Evolutionary conservation across 2,888 invertebrate species (phyloP).

Genomic region (Xestobium rufovillosum): DNA sequence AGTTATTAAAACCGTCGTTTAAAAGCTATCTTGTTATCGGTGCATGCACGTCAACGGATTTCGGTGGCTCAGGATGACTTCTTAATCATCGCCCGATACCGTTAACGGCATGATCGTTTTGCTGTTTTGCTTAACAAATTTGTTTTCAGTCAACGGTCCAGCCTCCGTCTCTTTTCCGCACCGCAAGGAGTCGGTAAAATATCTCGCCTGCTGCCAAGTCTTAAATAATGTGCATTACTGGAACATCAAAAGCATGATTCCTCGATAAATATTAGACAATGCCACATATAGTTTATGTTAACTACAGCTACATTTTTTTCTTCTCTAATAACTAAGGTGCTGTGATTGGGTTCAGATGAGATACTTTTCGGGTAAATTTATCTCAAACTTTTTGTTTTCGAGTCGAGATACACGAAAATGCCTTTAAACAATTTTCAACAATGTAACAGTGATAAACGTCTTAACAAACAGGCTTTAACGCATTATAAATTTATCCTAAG

Average conservation of each 20-base stretch:
- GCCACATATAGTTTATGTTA: slow-evolving; percentile 30
- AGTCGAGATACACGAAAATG: too few species aligned
- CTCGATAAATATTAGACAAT: slow-evolving; percentile 30
- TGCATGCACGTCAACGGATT: slow-evolving; percentile 30
- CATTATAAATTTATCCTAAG: slow-evolving; percentile 29
- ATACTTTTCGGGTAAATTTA: slow-evolving; percentile 21
- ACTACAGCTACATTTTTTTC: slow-evolving; percentile 22
- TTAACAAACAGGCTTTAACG: slow-evolving; percentile 41
- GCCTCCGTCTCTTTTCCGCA: slow-evolving; percentile 35
- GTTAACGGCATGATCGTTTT: slow-evolving; percentile 28
- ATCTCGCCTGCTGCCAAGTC: background rate
- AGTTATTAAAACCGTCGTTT: slow-evolving; percentile 34
- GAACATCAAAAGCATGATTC: slow-evolving; percentile 33
- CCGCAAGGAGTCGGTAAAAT: slow-evolving; percentile 17
- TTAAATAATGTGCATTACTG: background rate
- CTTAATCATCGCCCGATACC: slow-evolving; percentile 37
- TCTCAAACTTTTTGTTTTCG: background rate
- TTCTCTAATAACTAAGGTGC: slow-evolving; percentile 18
- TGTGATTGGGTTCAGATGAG: slow-evolving; percentile 27
- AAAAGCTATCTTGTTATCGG: slow-evolving; percentile 23
- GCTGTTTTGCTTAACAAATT: slow-evolving; percentile 16
- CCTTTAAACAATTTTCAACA: too few species aligned
- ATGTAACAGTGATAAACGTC: slow-evolving; percentile 40
- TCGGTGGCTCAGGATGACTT: slow-evolving; percentile 41
- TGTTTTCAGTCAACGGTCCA: slow-evolving; percentile 37